A percentile compares a stretch with the other conserved stretches of the same genome.
These are phyloP conservation scores for Dryadula phaetusa DNA, from an alignment of 2,888 invertebrate species.

Conservation along the genomic window DNA sequence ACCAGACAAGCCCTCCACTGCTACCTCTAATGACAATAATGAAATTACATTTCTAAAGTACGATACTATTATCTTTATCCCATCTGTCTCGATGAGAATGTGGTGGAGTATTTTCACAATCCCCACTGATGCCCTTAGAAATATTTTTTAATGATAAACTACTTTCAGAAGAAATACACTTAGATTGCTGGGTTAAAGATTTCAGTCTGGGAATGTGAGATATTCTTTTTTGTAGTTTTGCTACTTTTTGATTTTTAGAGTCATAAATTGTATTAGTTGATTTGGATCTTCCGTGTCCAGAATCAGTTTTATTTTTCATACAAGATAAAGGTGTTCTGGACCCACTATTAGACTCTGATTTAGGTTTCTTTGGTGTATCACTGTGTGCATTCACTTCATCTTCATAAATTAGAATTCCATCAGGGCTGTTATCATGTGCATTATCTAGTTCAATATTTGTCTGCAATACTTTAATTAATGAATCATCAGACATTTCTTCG, in stretches of 20 bases:
- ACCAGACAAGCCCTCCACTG: not conserved
- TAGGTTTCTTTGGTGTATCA: constrained; percentile 70
- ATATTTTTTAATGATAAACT: constrained; percentile 71
- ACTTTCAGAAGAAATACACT: constrained; percentile 59
- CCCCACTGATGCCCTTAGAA: constrained; percentile 66
- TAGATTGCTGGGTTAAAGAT: constrained; percentile 63
- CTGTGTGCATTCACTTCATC: constrained; percentile 68
- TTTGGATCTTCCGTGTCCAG: constrained; percentile 71
- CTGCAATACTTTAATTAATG: constrained; percentile 73
- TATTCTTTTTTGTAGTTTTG: constrained; percentile 63
- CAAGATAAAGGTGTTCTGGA: constrained; percentile 78
- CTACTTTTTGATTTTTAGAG: constrained; percentile 55
- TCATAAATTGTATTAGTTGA: constrained; percentile 72
- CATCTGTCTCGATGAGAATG: constrained; percentile 77
- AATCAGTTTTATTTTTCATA: constrained; percentile 77
- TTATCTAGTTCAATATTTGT: constrained; percentile 66
- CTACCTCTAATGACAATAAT: constrained; percentile 6
- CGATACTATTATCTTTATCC: constrained; percentile 80
- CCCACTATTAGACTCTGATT: constrained; percentile 64
- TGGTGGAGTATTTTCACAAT: constrained; percentile 81
- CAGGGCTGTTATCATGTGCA: constrained; percentile 63
- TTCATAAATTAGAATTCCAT: constrained; percentile 85
- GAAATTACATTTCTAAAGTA: constrained; percentile 56
- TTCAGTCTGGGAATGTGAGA: constrained; percentile 79
- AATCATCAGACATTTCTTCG: constrained; percentile 79